Percentiles rank a stretch among this genome's conserved stretches.
These are phyloP conservation scores for Melanogrammus aeglefinus DNA, from an alignment of 2,797 vertebrate genomes.

Conservation along the genomic window DNA sequence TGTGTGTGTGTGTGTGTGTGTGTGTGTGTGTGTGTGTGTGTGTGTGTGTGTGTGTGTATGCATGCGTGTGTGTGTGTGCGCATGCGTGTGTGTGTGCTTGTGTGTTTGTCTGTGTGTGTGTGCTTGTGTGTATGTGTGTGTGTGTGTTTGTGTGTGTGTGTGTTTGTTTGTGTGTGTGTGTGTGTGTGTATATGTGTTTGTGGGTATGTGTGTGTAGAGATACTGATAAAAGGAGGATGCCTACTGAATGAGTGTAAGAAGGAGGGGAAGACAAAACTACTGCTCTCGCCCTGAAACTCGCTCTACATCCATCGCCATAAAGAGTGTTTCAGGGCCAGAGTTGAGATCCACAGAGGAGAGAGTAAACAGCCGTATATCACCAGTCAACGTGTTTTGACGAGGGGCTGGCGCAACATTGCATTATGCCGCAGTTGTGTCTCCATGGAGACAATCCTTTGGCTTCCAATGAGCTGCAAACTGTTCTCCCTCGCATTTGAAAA, in stretches of 20 bases:
- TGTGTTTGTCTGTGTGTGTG: background rate
- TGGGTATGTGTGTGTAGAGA: too few species aligned
- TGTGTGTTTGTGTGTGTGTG: too few species aligned
- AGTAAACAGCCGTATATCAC: conserved; percentile 45
- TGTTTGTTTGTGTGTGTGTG: conserved; percentile 9
- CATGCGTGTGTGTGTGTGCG: too few species aligned
- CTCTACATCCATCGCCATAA: too few species aligned
- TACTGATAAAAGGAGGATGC: background rate
- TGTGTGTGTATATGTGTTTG: background rate
- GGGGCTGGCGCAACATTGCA: conserved; percentile 31
- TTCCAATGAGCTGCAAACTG: conserved; percentile 14
- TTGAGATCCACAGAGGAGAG: background rate
- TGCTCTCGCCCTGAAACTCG: too few species aligned
- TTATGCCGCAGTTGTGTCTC: conserved; percentile 34
- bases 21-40: too few species aligned
- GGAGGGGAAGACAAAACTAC: background rate
- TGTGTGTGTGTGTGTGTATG: too few species aligned
- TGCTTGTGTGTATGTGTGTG: too few species aligned
- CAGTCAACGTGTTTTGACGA: conserved; percentile 24
- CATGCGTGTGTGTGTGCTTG: background rate
- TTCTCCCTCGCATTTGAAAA: conserved; percentile 18
- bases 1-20: too few species aligned
- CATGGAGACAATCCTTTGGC: conserved; percentile 34
- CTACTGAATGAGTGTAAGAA: background rate
- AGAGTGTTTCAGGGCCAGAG: background rate